Base-by-base conservation (phyloP, 2,888 invertebrate genomes). In the Acholoe squamosa region DNA sequence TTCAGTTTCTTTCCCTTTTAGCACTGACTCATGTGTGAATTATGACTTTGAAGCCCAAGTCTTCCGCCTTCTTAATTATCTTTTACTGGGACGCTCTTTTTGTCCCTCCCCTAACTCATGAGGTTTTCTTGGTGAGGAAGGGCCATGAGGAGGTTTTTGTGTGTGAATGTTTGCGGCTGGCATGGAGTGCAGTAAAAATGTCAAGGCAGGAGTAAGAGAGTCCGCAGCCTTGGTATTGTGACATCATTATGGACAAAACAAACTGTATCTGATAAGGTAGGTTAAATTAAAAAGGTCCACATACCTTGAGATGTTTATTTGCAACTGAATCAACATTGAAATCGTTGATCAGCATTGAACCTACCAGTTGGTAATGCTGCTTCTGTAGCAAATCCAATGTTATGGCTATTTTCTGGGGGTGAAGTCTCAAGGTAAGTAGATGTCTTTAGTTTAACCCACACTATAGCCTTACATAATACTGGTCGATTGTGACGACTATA, bases 131-230 rank as follows among this genome's bases (percentile, higher is more conserved):
- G 43, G 43, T 43, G 43, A 43, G 43, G 43, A 3, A 43, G 10
- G 3, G 3, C 10, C 10, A 43, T 10, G 10, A 10, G 43, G 10
- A 43, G 61, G 22, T 7, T 61, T 61, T 61, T 61, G 5, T 19
- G n/a, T 61, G 19, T 61, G 61, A 61, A 61, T 61, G 61, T 14
- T 61, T 61, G 61, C n/a, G 61, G 71, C 71, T 71, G 71, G 25
- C n/a, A 71, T 1, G 14, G 28, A 43, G 43, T 43, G 14, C 71
- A 14, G 71, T 25, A 28, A 71, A 71, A 5, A 71, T 3, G 14
- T 28, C 3, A 7, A 43, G 10, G 31, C 25, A 71, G 14, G 3
- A 28, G 16, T 25, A 71, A 71, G 25, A n/a, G 28, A 71, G 71
- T 71, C 71, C 12, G 71, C 71, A 71, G 5, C 31, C 28, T 71